phyloP scores from a whole-genome alignment of 37 sponge, comb jelly and placozoan genomes.

The Chondrilla cf. caribensis region DNA sequence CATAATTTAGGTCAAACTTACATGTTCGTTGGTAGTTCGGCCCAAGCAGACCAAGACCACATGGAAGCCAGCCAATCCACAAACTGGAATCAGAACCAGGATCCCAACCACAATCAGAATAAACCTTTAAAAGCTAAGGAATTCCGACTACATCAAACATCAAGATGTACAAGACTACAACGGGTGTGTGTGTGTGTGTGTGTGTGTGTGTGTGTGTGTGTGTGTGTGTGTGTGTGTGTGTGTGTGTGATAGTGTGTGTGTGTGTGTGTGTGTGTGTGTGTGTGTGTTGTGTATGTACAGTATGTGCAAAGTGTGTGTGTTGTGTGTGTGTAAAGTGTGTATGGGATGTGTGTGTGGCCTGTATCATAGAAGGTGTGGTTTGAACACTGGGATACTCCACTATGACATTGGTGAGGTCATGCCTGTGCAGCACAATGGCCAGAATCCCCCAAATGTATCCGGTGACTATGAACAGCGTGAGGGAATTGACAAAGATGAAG shows the following conservation, averaged over 20 bases:
- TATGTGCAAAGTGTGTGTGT: too few relatives aligned
- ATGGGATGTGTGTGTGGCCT: too few relatives aligned
- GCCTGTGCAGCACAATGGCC: slow-evolving; percentile 51
- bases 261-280: too few relatives aligned
- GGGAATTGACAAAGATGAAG: slow-evolving; percentile 87
- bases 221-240: slow-evolving; percentile 27
- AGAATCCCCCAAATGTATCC: slow-evolving; percentile 63
- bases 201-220: slow-evolving; percentile 24
- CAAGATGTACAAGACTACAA: background rate
- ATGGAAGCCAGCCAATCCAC: slow-evolving; percentile 89
- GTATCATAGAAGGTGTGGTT: too few relatives aligned
- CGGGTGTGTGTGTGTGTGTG: background rate
- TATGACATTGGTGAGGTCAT: slow-evolving; percentile 29
- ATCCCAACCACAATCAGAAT: slow-evolving; percentile 67
- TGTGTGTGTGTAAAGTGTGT: too few relatives aligned
- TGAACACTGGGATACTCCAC: slow-evolving; percentile 70
- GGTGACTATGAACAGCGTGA: slow-evolving; percentile 73
- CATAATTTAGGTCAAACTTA: slow-evolving; percentile 17
- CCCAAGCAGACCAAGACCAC: slow-evolving; percentile 77
- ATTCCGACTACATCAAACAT: too few relatives aligned
- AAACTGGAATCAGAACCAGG: slow-evolving; percentile 79
- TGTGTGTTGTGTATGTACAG: too few relatives aligned
- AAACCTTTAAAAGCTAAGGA: slow-evolving; percentile 29
- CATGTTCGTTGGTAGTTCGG: slow-evolving; percentile 96
- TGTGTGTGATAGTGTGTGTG: too few relatives aligned